Conservation (phyloP, 1,140 invertebrate species). For the Brachionus manjavacas region DNA sequence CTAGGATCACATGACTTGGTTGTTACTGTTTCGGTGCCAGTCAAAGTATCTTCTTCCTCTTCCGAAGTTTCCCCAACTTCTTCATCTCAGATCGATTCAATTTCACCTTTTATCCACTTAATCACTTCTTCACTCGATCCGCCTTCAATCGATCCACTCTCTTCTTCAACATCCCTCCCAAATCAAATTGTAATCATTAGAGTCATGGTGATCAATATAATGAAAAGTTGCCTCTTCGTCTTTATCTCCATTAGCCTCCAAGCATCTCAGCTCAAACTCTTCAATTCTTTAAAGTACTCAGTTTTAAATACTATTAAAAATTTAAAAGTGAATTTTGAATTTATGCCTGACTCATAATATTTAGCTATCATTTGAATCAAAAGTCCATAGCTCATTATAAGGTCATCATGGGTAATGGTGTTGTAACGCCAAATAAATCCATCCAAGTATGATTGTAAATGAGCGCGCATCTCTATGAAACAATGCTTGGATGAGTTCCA, state of each 20-base stretch:
- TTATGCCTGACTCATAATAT: neutral
- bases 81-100: too few species aligned
- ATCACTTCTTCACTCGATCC: too few species aligned
- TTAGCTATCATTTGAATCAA: neutral
- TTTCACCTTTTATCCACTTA: too few species aligned
- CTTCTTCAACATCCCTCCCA: neutral
- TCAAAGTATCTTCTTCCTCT: neutral
- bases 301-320: too few species aligned
- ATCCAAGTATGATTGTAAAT: neutral
- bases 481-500: neutral
- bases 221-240: neutral
- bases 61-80: neutral
- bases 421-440: neutral
- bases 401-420: neutral
- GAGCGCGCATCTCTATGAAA: neutral
- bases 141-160: neutral
- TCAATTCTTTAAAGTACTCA: too few species aligned
- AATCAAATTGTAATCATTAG: neutral
- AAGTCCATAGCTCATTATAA: neutral
- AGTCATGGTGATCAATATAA: neutral
- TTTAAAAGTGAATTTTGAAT: too few species aligned
- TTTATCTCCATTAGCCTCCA: neutral
- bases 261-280: neutral
- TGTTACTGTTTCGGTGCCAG: neutral
- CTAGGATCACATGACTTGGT: neutral